Percentiles rank a stretch among this genome's conserved stretches.
These are phyloP conservation scores for Poeciliopsis occidentalis DNA, from an alignment of 2,113 vertebrate genomes.

Conservation along the genomic window DNA sequence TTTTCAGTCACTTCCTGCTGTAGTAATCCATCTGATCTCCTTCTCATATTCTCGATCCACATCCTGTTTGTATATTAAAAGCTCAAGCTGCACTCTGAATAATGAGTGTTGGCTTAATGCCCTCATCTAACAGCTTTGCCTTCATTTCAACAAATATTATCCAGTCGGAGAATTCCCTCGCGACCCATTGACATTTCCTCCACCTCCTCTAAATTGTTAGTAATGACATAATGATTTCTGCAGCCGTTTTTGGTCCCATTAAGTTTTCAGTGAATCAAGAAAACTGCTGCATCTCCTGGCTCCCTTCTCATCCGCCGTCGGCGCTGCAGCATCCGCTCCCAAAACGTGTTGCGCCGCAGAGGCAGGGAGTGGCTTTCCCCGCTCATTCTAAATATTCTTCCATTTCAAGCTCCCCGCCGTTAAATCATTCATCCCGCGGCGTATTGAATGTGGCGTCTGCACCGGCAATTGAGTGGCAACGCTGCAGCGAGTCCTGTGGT, in stretches of 20 bases:
- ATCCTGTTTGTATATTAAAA: not conserved
- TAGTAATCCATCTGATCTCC: too few relatives aligned
- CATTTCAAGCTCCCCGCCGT: conserved; percentile 7
- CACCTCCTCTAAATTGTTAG: not conserved
- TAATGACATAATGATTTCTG: not conserved
- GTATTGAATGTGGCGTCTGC: conserved; percentile 11
- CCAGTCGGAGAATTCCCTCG: not conserved
- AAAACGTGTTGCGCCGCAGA: not conserved
- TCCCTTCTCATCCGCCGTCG: not conserved
- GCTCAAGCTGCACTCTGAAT: not conserved
- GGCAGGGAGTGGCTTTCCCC: conserved; percentile 8
- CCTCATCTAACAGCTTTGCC: not conserved
- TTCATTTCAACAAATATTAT: conserved; percentile 13
- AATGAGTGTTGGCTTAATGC: not conserved
- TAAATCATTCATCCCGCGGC: conserved; percentile 59
- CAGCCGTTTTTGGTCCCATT: not conserved
- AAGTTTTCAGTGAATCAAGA: not conserved
- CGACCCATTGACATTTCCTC: not conserved
- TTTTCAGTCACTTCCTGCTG: too few relatives aligned
- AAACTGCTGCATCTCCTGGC: not conserved
- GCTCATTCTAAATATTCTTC: conserved; percentile 9
- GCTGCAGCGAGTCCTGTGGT: conserved; percentile 13
- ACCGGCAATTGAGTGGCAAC: conserved; percentile 26
- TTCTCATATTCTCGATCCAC: not conserved
- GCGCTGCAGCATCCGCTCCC: not conserved